Evolutionary conservation across 2,888 invertebrate species (phyloP), one percentile per base, ranked within the genome.

Genomic region (Liodrosophila aerea): DNA sequence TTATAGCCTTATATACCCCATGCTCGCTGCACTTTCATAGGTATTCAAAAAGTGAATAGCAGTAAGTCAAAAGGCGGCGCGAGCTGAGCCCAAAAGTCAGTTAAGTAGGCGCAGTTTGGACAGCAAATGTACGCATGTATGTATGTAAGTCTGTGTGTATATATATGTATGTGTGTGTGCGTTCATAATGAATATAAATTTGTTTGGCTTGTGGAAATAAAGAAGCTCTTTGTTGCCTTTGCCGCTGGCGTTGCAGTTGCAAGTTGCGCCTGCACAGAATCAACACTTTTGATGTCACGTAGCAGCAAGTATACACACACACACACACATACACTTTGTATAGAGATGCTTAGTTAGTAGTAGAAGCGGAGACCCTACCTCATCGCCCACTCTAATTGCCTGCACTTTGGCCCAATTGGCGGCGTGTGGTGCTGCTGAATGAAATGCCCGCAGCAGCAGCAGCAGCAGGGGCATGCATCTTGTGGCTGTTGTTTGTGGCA

Each of bases 111-210:
- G 69, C 44, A 46, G 49, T 43, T 51, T 53, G 31, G 45, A 29
- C 41, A 45, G 12, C 13, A 58, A 33, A 29, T 15, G 36, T n/a
- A n/a, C n/a, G n/a, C n/a, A n/a, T n/a, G n/a, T n/a, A n/a, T n/a
- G n/a, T n/a, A n/a, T n/a, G n/a, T n/a, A n/a, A n/a, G n/a, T n/a
- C n/a, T 50, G 33, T 29, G 57, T 51, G 43, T 46, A 39, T 29
- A 45, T 29, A 29, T 41, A 13, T n/a, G 31, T 53, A 37, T 31
- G 15, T 43, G 29, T 52, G 47, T 33, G 36, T 72, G 70, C 49
- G 67, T 45, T 56, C 58, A 73, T 72, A 76, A 78, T 65, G 74
- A 62, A 74, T 59, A 77, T 77, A 76, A 76, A 76, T 76, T 77
- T 73, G 76, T 76, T 76, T 76, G 65, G 73, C 63, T 62, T 51